phyloP scores from a whole-genome alignment of 2,797 vertebrate species.

The Masticophis lateralis region DNA sequence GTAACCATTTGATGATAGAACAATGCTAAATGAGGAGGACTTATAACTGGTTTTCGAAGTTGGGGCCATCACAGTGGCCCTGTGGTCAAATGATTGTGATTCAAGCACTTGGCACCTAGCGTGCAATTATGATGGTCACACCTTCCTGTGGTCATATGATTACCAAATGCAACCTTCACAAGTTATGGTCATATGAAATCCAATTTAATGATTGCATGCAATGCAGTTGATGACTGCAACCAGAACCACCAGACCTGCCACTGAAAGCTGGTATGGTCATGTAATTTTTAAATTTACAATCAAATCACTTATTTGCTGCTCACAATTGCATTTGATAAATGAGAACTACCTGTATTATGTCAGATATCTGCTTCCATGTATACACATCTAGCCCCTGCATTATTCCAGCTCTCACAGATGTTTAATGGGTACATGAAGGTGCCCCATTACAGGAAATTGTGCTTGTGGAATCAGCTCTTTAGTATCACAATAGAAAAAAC shows the following conservation, averaged over 20 bases:
- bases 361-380: background rate
- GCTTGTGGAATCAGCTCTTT: background rate
- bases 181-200: background rate
- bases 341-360: background rate
- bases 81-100: background rate
- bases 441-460: background rate
- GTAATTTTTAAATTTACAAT: background rate
- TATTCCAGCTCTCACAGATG: background rate
- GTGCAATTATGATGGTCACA: background rate
- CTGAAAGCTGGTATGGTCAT: background rate
- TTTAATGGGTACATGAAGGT: background rate
- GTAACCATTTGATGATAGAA: background rate
- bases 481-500: background rate
- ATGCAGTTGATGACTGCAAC: background rate
- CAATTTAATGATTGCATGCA: background rate
- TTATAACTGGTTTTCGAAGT: background rate
- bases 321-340: background rate
- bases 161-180: background rate
- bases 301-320: background rate
- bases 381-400: background rate
- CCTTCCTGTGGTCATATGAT: background rate
- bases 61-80: background rate
- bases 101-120: background rate
- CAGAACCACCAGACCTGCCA: background rate
- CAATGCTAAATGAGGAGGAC: background rate